phyloP scores from a whole-genome alignment of 2,797 vertebrate species.

The Xerus rutilus region DNA sequence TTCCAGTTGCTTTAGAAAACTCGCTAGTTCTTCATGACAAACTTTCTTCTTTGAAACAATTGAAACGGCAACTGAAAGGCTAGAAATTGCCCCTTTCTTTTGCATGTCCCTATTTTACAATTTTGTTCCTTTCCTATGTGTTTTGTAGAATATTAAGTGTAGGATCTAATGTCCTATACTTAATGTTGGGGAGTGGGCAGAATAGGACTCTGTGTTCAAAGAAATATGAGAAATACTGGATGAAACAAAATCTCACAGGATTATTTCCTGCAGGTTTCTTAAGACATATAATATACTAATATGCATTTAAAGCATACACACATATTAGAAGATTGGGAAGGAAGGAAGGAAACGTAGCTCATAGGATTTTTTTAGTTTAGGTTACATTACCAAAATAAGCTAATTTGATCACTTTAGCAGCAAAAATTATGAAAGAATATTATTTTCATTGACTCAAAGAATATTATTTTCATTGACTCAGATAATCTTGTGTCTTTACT shows the following conservation, averaged over 20 bases:
- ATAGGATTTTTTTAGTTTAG: background rate
- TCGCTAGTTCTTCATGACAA: background rate
- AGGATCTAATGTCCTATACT: background rate
- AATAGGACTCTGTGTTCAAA: background rate
- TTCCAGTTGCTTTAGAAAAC: slow-evolving; percentile 17
- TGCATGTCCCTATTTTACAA: background rate
- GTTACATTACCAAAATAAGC: background rate
- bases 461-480: slow-evolving; percentile 4
- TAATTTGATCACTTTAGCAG: background rate
- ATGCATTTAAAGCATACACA: background rate
- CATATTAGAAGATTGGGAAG: background rate
- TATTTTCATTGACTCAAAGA: slow-evolving; percentile 9
- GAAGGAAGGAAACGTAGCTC: background rate
- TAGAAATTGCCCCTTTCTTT: background rate
- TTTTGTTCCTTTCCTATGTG: background rate
- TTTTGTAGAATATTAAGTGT: background rate
- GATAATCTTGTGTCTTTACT: background rate
- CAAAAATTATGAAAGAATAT: background rate
- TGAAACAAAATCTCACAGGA: background rate
- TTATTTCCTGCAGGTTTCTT: slow-evolving; percentile 7
- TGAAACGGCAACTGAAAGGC: background rate
- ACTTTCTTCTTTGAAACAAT: slow-evolving; percentile 1
- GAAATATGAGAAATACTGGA: background rate
- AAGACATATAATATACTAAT: background rate
- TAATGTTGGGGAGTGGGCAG: too few relatives aligned